Conservation (phyloP, 2,797 vertebrate species). For the Synaphobranchus kaupii region DNA sequence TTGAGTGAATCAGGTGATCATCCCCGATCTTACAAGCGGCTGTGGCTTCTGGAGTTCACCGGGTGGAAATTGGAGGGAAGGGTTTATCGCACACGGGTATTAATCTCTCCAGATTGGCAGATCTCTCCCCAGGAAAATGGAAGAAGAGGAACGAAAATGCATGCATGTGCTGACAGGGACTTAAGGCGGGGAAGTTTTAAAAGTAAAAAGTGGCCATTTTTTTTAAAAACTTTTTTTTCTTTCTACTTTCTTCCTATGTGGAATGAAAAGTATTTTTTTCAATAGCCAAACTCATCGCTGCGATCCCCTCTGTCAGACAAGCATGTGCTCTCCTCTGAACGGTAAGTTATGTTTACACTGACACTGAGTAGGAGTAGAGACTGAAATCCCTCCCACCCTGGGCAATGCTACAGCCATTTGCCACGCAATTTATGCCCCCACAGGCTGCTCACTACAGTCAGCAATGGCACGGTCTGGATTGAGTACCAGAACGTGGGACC, state of each 20-base stretch:
- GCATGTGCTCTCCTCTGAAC: neutral
- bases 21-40: constrained; percentile 80
- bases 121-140: constrained; percentile 74
- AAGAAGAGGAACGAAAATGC: constrained; percentile 65
- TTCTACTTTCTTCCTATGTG: neutral
- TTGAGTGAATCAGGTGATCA: constrained; percentile 86
- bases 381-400: neutral
- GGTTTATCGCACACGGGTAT: constrained; percentile 79
- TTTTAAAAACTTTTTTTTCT: neutral
- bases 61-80: constrained; percentile 79
- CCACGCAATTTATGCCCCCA: neutral
- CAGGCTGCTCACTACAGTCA: neutral
- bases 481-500: neutral
- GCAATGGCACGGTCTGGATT: neutral
- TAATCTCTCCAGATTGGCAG: constrained; percentile 83
- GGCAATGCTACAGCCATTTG: neutral
- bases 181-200: neutral
- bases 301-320: neutral
- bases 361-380: neutral
- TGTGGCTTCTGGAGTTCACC: constrained; percentile 77
- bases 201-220: neutral
- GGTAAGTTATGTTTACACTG: neutral
- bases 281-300: neutral
- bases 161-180: neutral
- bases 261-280: neutral